Evolutionary conservation across 2,888 invertebrate species (phyloP).

Genomic region (Stramonita haemastoma): DNA sequence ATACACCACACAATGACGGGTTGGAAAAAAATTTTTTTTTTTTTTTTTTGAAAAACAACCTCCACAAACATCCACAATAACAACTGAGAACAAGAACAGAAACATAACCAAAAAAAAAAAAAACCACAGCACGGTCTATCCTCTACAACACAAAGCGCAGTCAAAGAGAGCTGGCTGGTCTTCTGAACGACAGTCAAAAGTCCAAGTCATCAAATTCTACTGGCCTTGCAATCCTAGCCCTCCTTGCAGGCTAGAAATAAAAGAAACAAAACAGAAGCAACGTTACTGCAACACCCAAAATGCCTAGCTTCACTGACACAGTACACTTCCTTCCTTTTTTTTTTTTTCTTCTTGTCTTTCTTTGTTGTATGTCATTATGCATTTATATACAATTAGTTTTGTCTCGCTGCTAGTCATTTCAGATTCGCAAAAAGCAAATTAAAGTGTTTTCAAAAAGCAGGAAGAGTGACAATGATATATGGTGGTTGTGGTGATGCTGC

Average conservation of each 20-base stretch:
- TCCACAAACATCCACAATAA: background rate
- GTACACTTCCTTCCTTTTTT: background rate
- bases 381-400: background rate
- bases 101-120: slow-evolving; percentile 31
- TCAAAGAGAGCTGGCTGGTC: slow-evolving; percentile 40
- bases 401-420: background rate
- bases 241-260: slow-evolving; percentile 43
- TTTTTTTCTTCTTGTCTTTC: background rate
- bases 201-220: slow-evolving; percentile 45
- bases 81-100: slow-evolving; percentile 3
- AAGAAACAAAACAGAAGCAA: slow-evolving; percentile 35
- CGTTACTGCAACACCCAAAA: slow-evolving; percentile 19
- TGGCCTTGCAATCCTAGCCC: slow-evolving; percentile 46
- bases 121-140: slow-evolving; percentile 36
- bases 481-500: background rate
- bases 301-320: background rate
- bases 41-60: slow-evolving; percentile 35
- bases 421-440: background rate
- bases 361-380: background rate
- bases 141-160: slow-evolving; percentile 41
- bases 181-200: slow-evolving; percentile 38
- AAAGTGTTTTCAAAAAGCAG: background rate
- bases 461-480: background rate
- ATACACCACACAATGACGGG: slow-evolving; percentile 32
- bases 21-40: too few relatives aligned